phyloP scores from a whole-genome alignment of 2,113 vertebrate genomes.

The Hippocampus abdominalis region DNA sequence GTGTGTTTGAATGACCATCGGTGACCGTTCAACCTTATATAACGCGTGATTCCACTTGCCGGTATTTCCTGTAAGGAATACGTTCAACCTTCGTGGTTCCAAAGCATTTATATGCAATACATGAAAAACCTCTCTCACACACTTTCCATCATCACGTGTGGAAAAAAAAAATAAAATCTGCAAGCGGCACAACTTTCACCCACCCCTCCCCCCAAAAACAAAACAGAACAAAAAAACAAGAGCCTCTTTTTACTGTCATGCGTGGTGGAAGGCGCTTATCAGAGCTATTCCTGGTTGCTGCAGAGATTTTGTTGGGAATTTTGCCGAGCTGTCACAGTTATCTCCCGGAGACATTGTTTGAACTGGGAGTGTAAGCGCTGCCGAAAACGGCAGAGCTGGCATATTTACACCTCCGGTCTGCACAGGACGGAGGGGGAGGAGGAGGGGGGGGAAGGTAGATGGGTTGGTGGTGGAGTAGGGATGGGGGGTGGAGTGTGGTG shows the following conservation, averaged over 20 bases:
- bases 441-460: background rate
- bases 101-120: background rate
- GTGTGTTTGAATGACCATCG: too few relatives aligned
- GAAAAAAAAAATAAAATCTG: constrained; percentile 43
- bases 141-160: background rate
- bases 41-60: too few relatives aligned
- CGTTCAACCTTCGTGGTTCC: too few relatives aligned
- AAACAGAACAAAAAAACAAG: background rate
- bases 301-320: constrained; percentile 59
- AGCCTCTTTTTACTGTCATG: background rate
- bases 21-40: too few relatives aligned
- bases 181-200: constrained; percentile 54
- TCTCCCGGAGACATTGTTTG: constrained; percentile 62
- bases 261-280: constrained; percentile 59
- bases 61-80: too few relatives aligned
- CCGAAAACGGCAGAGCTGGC: constrained; percentile 68
- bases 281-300: constrained; percentile 64
- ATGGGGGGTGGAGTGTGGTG: background rate
- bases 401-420: constrained; percentile 69
- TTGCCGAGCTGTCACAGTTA: constrained; percentile 65
- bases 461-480: constrained; percentile 7
- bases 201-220: constrained; percentile 11
- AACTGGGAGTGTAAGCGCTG: constrained; percentile 66
- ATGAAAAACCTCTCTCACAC: background rate
- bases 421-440: constrained; percentile 23